Evolutionary conservation across 2,797 vertebrate genomes (phyloP), one percentile per base, ranked within the genome.

Genomic region (Danio albolineatus): DNA sequence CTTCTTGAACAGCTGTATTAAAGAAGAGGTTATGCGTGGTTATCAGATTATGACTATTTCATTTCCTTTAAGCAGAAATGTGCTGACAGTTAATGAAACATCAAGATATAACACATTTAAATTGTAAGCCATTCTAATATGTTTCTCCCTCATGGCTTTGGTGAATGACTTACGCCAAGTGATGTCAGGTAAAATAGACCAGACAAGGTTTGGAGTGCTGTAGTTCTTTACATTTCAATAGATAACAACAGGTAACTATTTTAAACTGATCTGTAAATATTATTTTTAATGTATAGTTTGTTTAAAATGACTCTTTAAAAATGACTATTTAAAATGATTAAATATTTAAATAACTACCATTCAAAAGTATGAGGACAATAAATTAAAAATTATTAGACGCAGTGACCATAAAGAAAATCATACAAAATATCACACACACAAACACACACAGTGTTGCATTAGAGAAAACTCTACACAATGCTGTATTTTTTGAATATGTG

Each of bases 1-100:
- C 5, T 21, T 72, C 38, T 67, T 67, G n/a, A 78, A 60, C 3
- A 66, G 65, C 49, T 41, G 4, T 60, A 72, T 77, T 77, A 72
- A 57, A 77, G 48, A 3, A 48, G 17, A 36, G 19, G 51, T 56
- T 17, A 66, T 76, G 19, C 4, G 10, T 53, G 39, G 38, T 66
- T 39, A 53, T 36, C 16, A 13, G 38, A 65, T 56, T 43, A 44
- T 48, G 56, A 60, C 69, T 21, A 21, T 71, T 72, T 56, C 5
- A 72, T 57, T 72, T 73, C 61, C 57, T 61, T 10, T 49, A 49
- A 17, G 6, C 57, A 39, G 14, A 17, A 54, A 56, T 72, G 7
- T 5, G 13, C 39, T 57, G 39, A 36, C 19, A 36, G 38, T 53
- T 2, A 14, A 53, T 36, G 14, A 65, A 28, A 44, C 61, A 17